Evolutionary conservation across 2,113 vertebrate species (phyloP).

Genomic region (Drymodes brunneopygia): DNA sequence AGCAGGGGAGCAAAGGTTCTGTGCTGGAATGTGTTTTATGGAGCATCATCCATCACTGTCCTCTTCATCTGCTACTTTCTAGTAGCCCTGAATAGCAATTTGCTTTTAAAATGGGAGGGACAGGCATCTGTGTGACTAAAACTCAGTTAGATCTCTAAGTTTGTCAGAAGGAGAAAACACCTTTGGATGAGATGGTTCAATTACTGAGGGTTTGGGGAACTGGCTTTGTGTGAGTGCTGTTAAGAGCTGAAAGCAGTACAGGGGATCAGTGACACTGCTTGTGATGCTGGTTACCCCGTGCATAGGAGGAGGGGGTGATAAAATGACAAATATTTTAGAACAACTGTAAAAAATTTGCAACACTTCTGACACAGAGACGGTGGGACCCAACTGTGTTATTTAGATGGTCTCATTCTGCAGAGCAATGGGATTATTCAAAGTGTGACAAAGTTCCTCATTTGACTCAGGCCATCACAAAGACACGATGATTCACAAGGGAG

Average conservation of each 20-base stretch:
- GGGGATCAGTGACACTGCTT: background rate
- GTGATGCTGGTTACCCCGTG: background rate
- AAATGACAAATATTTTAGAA: background rate
- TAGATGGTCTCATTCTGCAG: background rate
- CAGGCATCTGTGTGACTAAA: background rate
- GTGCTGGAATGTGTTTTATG: background rate
- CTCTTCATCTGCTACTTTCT: background rate
- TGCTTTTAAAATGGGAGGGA: background rate
- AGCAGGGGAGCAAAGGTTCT: background rate
- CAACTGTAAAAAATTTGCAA: background rate
- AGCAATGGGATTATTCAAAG: background rate
- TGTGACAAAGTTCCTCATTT: background rate
- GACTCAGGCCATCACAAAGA: background rate
- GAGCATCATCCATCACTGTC: background rate
- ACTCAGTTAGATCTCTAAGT: background rate
- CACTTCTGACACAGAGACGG: background rate
- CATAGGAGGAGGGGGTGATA: background rate
- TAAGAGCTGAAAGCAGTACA: background rate
- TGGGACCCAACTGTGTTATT: background rate
- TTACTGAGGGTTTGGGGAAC: background rate
- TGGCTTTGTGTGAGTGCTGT: background rate
- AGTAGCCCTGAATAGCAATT: background rate
- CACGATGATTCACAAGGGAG: background rate
- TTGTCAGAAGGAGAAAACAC: background rate
- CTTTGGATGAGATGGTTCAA: background rate